These are phyloP conservation scores for Telenomus remus DNA, from an alignment of 1,140 invertebrate genomes.

Conservation along the genomic window DNA sequence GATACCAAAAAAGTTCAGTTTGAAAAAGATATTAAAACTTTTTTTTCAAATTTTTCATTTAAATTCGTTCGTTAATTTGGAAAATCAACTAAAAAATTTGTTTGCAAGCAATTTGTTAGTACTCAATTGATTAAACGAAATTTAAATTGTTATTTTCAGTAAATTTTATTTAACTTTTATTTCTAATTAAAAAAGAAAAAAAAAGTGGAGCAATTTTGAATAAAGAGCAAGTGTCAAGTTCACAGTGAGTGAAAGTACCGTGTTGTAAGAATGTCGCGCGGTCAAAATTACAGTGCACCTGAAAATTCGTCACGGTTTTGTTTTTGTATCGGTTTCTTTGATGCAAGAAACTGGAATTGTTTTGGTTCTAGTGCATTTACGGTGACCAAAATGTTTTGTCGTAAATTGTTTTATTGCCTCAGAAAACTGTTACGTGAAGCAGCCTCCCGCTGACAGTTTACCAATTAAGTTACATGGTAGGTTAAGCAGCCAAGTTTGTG, in stretches of 20 bases:
- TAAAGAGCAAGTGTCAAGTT: constrained; percentile 5
- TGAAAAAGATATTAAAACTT: background rate
- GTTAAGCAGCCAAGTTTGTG: constrained; percentile 20
- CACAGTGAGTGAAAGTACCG: constrained; percentile 27
- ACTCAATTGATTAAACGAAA: too few species aligned
- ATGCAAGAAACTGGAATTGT: constrained; percentile 14
- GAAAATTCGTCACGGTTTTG: constrained; percentile 49
- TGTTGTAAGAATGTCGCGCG: constrained; percentile 15
- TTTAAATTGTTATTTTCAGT: too few species aligned
- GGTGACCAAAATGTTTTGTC: constrained; percentile 45
- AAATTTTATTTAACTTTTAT: too few species aligned
- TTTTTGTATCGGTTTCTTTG: constrained; percentile 35
- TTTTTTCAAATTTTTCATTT: too few species aligned
- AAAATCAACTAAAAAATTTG: too few species aligned
- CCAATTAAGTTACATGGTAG: constrained; percentile 34
- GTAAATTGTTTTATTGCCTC: constrained; percentile 43
- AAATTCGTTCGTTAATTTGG: too few species aligned
- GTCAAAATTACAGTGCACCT: constrained; percentile 26
- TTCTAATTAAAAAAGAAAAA: too few species aligned
- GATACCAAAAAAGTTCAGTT: constrained; percentile 1
- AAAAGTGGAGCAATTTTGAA: too few species aligned
- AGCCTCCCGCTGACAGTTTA: constrained; percentile 43
- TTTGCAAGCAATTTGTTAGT: too few species aligned
- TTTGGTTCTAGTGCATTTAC: constrained; percentile 33
- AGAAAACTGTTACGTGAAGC: constrained; percentile 20